Conservation (phyloP, 2,113 vertebrate species). For the Sphaerodactylus townsendi region DNA sequence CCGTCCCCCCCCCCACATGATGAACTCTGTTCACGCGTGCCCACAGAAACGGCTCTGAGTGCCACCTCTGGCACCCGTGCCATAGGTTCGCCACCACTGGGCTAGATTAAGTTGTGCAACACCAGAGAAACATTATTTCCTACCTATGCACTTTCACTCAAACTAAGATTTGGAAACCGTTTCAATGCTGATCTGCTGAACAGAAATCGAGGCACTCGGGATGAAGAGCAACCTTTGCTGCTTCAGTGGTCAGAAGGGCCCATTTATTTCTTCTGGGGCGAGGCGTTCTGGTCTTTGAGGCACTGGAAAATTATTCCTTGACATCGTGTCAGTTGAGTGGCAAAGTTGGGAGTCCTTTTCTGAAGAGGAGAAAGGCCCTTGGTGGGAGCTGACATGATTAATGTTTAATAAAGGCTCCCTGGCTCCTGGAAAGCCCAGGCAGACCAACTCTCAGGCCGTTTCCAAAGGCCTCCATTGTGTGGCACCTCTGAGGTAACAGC, state of each 20-base stretch:
- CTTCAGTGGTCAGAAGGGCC: conserved; percentile 41
- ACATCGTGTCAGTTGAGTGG: conserved; percentile 48
- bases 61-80: no score
- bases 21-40: no score
- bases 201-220: neutral
- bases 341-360: conserved; percentile 49
- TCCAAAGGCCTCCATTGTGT: conserved; percentile 44
- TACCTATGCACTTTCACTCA: no score
- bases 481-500: conserved; percentile 56
- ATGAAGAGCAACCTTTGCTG: neutral
- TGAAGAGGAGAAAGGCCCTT: conserved; percentile 50
- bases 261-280: conserved; percentile 20
- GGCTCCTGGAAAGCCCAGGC: conserved; percentile 56
- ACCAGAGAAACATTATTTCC: no score
- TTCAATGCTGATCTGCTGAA: conserved; percentile 33
- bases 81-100: no score
- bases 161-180: neutral
- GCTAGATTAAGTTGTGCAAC: no score
- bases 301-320: conserved; percentile 39
- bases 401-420: conserved; percentile 63
- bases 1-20: no score
- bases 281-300: conserved; percentile 15
- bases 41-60: no score
- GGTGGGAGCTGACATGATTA: conserved; percentile 58
- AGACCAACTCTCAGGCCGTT: conserved; percentile 64